These are phyloP conservation scores for Notarius lentiginosus DNA, from an alignment of 2,113 vertebrate species.

Conservation along the genomic window DNA sequence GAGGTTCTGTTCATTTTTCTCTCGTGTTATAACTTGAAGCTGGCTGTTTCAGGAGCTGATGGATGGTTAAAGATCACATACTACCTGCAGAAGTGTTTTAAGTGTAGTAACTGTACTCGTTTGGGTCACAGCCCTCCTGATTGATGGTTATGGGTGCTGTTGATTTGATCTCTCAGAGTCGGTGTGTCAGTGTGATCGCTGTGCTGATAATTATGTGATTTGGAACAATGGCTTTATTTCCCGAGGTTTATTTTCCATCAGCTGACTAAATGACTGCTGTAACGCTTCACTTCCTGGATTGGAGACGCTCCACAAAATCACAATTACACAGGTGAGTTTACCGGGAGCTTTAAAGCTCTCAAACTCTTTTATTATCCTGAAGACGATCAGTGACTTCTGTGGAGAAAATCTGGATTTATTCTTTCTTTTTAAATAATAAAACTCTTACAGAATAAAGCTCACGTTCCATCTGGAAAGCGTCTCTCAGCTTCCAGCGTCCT, in stretches of 20 bases:
- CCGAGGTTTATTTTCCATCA: conserved; percentile 14
- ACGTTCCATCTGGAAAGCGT: not conserved
- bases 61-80: not conserved
- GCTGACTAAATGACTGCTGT: conserved; percentile 6
- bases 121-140: not conserved
- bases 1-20: not conserved
- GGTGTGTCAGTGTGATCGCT: not conserved
- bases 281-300: conserved; percentile 21
- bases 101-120: not conserved
- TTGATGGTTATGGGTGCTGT: not conserved
- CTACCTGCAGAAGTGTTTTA: not conserved
- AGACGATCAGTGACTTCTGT: not conserved
- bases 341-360: not conserved
- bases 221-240: conserved; percentile 20
- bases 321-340: conserved; percentile 12
- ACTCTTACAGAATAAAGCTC: not conserved
- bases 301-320: conserved; percentile 18
- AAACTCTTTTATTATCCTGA: conserved; percentile 1
- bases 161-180: not conserved
- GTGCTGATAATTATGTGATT: not conserved
- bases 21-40: not conserved
- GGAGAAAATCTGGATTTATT: not conserved
- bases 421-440: conserved; percentile 1
- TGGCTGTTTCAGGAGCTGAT: not conserved
- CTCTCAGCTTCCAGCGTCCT: not conserved